Evolutionary conservation across 2,113 vertebrate species (phyloP), one percentile per base, ranked within the genome.

Genomic region (Dipodomys stephensi): DNA sequence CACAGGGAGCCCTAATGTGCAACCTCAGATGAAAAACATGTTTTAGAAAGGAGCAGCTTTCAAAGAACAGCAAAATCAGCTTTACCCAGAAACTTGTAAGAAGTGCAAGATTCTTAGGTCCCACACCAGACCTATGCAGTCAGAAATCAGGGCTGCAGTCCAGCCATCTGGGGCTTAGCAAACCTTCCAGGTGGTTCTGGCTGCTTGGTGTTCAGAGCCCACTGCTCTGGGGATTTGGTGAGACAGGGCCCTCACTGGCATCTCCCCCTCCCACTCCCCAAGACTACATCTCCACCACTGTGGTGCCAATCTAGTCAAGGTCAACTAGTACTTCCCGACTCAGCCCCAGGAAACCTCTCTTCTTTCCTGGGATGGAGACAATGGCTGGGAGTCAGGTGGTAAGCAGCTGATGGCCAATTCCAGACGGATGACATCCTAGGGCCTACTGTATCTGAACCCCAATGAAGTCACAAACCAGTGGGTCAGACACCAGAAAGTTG

Each of bases 401-500:
- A 30, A 93, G 71, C 64, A 85, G 84, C 73, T 69, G 81, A 35
- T 76, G 78, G 62, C 93, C 60, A 89, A 62, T 89, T 73, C 77
- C 57, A 87, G 64, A n/a, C 4, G 13, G 69, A 87, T 81, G 68
- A 72, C 46, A 81, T 69, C 77, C 57, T 74, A 25, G 39, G 20
- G 77, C 30, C 83, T 32, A 64, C 22, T 19, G 46, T 65, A n/a
- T 73, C 88, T 62, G 88, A 69, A 83, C 84, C 80, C 87, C 81
- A 91, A 25, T 94, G 88, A 94, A 92, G 88, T 67, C 46, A 64
- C 65, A 91, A 44, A 72, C 77, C 60, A 84, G 74, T 82, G 91
- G 82, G 79, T 80, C 78, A 76, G 89, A 65, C 93, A 16, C 82
- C 71, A 90, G 93, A 93, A 97, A 94, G 93, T 79, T 27, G 4